Evolutionary conservation across 2,797 vertebrate species (phyloP), one percentile per base, ranked within the genome.

Genomic region (Catostomus latipinnis): DNA sequence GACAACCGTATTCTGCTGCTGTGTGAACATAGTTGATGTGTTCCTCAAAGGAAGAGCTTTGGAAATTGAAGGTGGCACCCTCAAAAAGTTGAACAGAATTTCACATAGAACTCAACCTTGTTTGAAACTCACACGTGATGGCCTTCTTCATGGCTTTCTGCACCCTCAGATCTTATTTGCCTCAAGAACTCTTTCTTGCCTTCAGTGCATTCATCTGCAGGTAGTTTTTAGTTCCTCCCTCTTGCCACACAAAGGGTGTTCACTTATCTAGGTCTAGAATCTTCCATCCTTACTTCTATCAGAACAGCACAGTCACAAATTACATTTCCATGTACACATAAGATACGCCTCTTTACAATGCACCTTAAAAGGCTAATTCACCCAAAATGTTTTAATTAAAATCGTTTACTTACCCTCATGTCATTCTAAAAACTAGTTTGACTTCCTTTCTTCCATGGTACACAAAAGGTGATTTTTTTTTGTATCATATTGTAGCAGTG

Each of bases 101-200:
- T 71, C 3, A 9, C 54, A 56, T 58, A 63, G 1, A 79, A 14
- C 16, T 66, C 61, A 71, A 22, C 22, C 22, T n/a, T n/a, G n/a
- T n/a, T 22, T 22, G 22, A 22, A 22, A 22, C 22, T 22, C 50
- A 22, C 34, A 62, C 22, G 22, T 62, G 71, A 53, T 7, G 1
- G 60, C 61, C 45, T 79, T 71, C 1, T 16, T 79, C 52, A 66
- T 66, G 53, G 45, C 22, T 79, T 72, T 6, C 60, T 48, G 14
- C 45, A 43, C 13, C 49, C 43, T 65, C 60, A 65, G n/a, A 79
- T 56, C 58, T 34, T 63, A 66, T 66, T 18, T 72, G 69, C 77
- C 77, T 72, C 18, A 7, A 66, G 77, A 60, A 54, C 1, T 43
- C 58, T 52, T 53, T 71, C 8, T 71, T 43, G 69, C 52, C 70